A percentile compares a stretch with the other conserved stretches of the same genome.
Conservation (phyloP, 37 sponge, comb jelly and placozoan genomes). For the Halisarca cf. caerulea region DNA sequence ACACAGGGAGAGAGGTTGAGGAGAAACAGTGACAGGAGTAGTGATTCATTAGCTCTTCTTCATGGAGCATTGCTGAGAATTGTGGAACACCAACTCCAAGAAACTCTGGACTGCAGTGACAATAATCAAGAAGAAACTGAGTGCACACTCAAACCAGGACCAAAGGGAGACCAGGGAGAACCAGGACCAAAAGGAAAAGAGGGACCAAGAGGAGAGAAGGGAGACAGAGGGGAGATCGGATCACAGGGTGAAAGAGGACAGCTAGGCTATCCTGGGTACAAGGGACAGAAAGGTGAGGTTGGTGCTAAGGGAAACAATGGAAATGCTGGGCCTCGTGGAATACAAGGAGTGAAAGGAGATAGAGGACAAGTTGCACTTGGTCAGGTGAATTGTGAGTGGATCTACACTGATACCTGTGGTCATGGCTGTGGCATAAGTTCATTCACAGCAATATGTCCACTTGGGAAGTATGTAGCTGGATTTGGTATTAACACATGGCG, state of each 20-base stretch:
- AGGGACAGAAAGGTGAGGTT: slow-evolving; percentile 7
- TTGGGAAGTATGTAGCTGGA: slow-evolving; percentile 1
- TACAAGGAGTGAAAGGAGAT: neutral
- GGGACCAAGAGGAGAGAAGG: neutral
- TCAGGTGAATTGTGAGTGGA: slow-evolving; percentile 2
- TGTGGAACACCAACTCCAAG: neutral
- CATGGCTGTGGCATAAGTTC: too few species aligned
- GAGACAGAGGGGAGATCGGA: neutral
- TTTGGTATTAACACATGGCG: neutral
- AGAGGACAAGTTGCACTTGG: neutral
- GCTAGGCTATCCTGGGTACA: slow-evolving; percentile 6
- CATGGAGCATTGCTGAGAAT: neutral
- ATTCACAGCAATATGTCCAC: neutral
- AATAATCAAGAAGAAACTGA: neutral
- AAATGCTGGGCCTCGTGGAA: slow-evolving; percentile 3
- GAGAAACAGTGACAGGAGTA: too few species aligned
- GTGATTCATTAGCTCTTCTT: too few species aligned
- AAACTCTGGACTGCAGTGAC: neutral
- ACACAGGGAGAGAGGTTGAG: too few species aligned
- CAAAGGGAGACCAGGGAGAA: neutral
- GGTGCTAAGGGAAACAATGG: neutral
- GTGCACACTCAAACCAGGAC: neutral
- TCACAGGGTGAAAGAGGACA: neutral
- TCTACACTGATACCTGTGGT: neutral
- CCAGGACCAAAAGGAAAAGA: neutral